Evolutionary conservation across 2,113 vertebrate genomes (phyloP).

Genomic region (Typhlomys cinereus): DNA sequence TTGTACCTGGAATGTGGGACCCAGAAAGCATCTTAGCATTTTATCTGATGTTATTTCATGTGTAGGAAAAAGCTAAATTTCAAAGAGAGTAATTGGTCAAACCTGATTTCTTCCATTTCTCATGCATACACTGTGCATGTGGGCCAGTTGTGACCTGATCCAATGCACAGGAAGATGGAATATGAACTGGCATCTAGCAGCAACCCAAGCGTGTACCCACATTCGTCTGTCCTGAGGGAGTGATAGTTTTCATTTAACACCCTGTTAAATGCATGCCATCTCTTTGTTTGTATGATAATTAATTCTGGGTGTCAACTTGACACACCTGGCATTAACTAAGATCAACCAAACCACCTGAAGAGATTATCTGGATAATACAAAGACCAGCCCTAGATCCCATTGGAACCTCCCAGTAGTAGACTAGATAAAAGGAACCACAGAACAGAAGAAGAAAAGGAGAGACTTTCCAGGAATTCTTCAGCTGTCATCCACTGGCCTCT

Average conservation of each 20-base stretch:
- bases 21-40: background rate
- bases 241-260: rapidly evolving
- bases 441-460: no score
- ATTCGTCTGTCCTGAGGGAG: background rate
- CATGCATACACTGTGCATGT: rapidly evolving
- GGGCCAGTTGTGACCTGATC: no score
- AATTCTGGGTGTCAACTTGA: no score
- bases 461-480: no score
- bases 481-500: no score
- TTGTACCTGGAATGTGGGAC: background rate
- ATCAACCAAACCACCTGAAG: no score
- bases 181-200: background rate
- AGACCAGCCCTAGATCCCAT: no score
- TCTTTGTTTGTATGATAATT: background rate
- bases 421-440: no score
- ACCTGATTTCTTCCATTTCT: background rate
- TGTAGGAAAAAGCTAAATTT: background rate
- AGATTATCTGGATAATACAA: no score
- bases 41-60: background rate
- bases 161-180: background rate
- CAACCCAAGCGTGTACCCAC: rapidly evolving
- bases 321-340: no score
- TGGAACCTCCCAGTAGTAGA: no score
- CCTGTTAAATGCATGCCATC: background rate
- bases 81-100: background rate